These are phyloP conservation scores for Peromyscus polionotus DNA, from an alignment of 2,113 vertebrate genomes.

Conservation along the genomic window DNA sequence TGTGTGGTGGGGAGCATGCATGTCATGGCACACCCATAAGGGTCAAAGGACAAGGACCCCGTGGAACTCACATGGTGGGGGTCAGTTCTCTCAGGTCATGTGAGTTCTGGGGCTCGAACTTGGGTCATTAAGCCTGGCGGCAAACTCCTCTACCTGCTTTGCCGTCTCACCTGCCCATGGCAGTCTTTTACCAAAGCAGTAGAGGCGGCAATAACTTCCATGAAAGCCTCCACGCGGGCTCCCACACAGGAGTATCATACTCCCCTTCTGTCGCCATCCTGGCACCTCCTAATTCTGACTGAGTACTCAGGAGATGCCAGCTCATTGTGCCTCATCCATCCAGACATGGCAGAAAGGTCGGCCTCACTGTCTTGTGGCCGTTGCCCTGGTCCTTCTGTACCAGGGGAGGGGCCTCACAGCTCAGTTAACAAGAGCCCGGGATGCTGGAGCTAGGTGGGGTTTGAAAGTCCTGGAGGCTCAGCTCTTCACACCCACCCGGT, in stretches of 20 bases:
- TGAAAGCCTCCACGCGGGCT: not conserved
- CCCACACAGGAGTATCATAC: not conserved
- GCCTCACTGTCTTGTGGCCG: not conserved
- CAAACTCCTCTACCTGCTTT: not conserved
- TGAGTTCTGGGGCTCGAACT: not conserved
- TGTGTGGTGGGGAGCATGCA: not conserved
- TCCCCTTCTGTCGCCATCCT: not conserved
- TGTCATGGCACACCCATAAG: not conserved
- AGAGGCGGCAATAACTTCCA: not conserved
- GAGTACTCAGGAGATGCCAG: not conserved
- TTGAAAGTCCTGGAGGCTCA: constrained; percentile 27
- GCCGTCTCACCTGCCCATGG: not conserved
- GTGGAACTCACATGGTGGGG: not conserved
- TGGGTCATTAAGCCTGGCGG: not conserved
- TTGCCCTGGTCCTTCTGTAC: not conserved
- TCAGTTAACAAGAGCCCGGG: not conserved
- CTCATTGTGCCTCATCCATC: not conserved
- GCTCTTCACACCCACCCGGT: constrained; percentile 18
- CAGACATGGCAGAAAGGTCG: not conserved
- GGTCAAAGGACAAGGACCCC: not conserved
- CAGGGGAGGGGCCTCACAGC: not conserved
- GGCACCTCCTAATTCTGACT: not conserved
- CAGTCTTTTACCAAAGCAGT: not conserved
- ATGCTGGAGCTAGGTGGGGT: not conserved
- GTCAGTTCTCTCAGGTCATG: not conserved